Evolutionary conservation across 2,888 invertebrate genomes (phyloP).

Genomic region (Thecocarcelia acutangulata): DNA sequence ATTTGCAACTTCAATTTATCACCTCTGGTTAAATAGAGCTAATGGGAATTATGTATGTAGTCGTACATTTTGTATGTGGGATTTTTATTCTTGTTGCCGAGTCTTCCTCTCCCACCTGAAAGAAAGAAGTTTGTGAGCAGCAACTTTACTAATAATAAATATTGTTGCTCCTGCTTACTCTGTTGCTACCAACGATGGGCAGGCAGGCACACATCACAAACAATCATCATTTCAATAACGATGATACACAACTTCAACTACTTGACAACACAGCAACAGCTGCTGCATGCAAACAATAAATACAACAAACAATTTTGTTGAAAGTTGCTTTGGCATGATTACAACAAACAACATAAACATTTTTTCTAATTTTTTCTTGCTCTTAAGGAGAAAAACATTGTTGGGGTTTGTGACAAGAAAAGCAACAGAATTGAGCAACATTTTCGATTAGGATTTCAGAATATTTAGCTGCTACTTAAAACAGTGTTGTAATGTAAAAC

Average conservation of each 20-base stretch:
- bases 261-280: slow-evolving; percentile 27
- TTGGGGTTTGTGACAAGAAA: slow-evolving; percentile 43
- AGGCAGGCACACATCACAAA: slow-evolving; percentile 7
- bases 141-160: slow-evolving; percentile 12
- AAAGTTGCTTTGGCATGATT: slow-evolving; percentile 24
- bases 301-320: slow-evolving; percentile 12
- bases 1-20: too few relatives aligned
- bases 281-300: too few relatives aligned
- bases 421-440: slow-evolving; percentile 70
- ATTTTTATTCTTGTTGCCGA: neutral
- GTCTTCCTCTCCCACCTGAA: neutral
- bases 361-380: neutral
- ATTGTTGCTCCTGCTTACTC: slow-evolving; percentile 28
- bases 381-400: slow-evolving; percentile 17
- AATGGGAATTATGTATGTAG: too few relatives aligned
- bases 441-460: slow-evolving; percentile 61
- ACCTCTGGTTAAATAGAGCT: too few relatives aligned
- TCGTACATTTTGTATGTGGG: too few relatives aligned
- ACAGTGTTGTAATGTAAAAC: slow-evolving; percentile 51
- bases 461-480: neutral
- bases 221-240: slow-evolving; percentile 27
- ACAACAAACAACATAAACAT: too few relatives aligned
- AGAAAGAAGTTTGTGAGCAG: neutral
- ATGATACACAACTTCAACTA: slow-evolving; percentile 62
- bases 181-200: slow-evolving; percentile 23